Evolutionary conservation across 2,888 invertebrate species (phyloP).

Genomic region (Ctena decussata): DNA sequence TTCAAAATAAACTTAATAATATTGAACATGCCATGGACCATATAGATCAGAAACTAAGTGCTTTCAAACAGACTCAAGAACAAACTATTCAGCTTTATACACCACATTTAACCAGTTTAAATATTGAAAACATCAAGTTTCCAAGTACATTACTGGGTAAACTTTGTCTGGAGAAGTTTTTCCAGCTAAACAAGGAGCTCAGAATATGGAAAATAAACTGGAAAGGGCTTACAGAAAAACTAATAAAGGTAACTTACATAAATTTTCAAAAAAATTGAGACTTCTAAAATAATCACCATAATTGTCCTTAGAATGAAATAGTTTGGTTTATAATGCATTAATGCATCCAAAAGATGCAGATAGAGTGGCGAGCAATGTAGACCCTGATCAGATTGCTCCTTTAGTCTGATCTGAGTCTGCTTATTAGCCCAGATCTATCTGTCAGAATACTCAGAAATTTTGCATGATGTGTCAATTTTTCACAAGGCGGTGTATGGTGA

Average conservation of each 20-base stretch:
- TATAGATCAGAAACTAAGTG: neutral
- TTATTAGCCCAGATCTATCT: too few relatives aligned
- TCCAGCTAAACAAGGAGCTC: conserved; percentile 43
- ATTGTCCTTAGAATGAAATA: too few relatives aligned
- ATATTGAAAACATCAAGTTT: conserved; percentile 57
- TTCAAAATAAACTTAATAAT: neutral
- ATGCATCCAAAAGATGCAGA: too few relatives aligned
- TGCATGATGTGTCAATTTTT: too few relatives aligned
- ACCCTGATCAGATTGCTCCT: too few relatives aligned
- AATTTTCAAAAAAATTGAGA: too few relatives aligned
- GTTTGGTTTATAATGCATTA: too few relatives aligned
- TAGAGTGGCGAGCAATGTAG: too few relatives aligned
- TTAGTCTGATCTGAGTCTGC: too few relatives aligned
- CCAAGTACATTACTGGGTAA: conserved; percentile 47
- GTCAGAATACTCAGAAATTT: too few relatives aligned
- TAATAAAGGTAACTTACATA: conserved; percentile 54
- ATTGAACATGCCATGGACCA: neutral
- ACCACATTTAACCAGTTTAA: conserved; percentile 57
- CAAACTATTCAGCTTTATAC: conserved; percentile 25
- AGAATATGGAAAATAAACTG: conserved; percentile 63
- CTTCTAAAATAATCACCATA: too few relatives aligned
- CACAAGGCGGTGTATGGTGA: too few relatives aligned
- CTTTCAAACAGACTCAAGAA: neutral
- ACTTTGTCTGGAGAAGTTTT: conserved; percentile 60
- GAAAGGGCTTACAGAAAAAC: conserved; percentile 61